Percentiles rank a stretch among this genome's conserved stretches.
These are phyloP conservation scores for Cheilosia vernalis DNA, from an alignment of 2,888 invertebrate genomes.

Conservation along the genomic window DNA sequence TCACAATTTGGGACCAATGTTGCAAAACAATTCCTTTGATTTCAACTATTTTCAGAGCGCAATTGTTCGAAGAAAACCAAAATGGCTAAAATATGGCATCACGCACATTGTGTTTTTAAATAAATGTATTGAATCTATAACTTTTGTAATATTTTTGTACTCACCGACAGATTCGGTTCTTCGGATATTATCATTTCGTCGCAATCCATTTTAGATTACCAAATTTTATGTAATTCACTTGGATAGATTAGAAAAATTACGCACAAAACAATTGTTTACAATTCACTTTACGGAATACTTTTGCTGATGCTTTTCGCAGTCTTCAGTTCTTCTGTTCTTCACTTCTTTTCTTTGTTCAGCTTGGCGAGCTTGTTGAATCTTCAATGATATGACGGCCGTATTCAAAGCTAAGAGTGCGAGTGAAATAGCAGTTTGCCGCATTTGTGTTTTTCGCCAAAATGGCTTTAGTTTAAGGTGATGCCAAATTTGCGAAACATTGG, in stretches of 20 bases:
- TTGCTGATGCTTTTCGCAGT: not conserved
- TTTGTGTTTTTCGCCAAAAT: slow-evolving; percentile 5
- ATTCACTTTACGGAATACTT: slow-evolving; percentile 25
- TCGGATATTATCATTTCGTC: slow-evolving; percentile 82
- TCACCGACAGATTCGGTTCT: slow-evolving; percentile 80
- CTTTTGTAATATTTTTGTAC: slow-evolving; percentile 57
- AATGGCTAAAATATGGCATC: not conserved
- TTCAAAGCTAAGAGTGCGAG: slow-evolving; percentile 25
- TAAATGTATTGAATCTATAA: not conserved
- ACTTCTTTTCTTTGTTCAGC: slow-evolving; percentile 31
- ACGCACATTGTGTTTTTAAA: not conserved
- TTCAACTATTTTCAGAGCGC: not conserved
- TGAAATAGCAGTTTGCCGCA: slow-evolving; percentile 1
- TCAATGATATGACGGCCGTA: slow-evolving; percentile 22
- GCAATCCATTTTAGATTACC: slow-evolving; percentile 79
- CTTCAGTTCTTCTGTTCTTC: too few species aligned
- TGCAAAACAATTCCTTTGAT: not conserved
- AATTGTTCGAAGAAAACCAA: not conserved
- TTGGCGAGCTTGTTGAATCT: slow-evolving; percentile 23
- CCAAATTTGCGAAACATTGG: not conserved
- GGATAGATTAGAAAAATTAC: slow-evolving; percentile 4
- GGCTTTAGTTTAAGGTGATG: not conserved
- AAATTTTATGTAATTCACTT: slow-evolving; percentile 6
- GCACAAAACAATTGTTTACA: slow-evolving; percentile 42
- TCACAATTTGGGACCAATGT: not conserved